Evolutionary conservation across 2,888 invertebrate species (phyloP).

Genomic region (Eupelmus urozonus): DNA sequence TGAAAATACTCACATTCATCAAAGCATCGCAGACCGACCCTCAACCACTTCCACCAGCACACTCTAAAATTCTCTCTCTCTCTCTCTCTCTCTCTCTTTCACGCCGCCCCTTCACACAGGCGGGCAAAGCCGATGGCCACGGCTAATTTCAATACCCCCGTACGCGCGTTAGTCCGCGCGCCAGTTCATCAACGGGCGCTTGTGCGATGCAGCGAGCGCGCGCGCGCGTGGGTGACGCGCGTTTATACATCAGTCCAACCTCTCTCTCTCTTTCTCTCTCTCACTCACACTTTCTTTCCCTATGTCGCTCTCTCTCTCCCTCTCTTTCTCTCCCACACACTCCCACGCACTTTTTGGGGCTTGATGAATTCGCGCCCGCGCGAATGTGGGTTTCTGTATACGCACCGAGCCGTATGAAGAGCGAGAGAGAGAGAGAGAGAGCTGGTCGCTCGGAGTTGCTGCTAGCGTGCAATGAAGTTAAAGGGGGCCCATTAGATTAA

Average conservation of each 20-base stretch:
- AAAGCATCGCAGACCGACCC: too few species aligned
- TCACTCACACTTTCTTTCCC: too few species aligned
- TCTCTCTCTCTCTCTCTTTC: slow-evolving; percentile 22
- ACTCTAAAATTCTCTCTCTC: slow-evolving; percentile 17
- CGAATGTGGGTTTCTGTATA: background rate
- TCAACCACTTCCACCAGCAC: too few species aligned
- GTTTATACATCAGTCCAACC: background rate
- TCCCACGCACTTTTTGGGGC: background rate
- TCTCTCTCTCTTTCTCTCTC: too few species aligned
- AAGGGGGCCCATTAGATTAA: background rate
- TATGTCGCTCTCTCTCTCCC: too few species aligned
- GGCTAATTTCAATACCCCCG: slow-evolving; percentile 45
- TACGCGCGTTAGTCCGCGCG: slow-evolving; percentile 2
- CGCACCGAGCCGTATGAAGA: background rate
- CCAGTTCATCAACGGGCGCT: slow-evolving; percentile 22
- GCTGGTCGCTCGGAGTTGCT: background rate
- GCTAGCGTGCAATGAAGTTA: background rate
- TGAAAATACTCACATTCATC: too few species aligned
- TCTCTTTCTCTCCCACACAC: too few species aligned
- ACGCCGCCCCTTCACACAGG: background rate
- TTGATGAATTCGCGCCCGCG: background rate
- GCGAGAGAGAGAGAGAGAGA: background rate
- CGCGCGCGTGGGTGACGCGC: background rate
- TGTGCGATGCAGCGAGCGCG: slow-evolving; percentile 7
- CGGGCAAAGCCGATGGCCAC: slow-evolving; percentile 20